These are phyloP conservation scores for Axinella damicornis DNA, from an alignment of 37 sponge, comb jelly and placozoan species.

Conservation along the genomic window DNA sequence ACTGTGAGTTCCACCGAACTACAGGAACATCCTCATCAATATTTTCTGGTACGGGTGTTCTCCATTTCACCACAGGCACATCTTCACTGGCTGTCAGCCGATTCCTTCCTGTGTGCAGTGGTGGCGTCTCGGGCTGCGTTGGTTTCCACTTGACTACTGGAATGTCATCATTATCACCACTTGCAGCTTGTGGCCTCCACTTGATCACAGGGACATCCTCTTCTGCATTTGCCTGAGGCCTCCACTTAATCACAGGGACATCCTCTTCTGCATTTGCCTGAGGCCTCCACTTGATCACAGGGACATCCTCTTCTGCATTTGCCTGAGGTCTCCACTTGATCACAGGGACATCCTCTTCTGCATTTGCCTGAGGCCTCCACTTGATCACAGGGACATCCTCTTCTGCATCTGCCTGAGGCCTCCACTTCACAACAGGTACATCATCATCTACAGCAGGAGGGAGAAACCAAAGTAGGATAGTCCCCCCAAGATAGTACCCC, in stretches of 20 bases:
- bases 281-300: conserved; percentile 21
- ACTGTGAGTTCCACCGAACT: not conserved
- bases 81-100: not conserved
- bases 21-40: not conserved
- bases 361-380: not conserved
- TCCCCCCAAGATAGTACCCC: too few species aligned
- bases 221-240: conserved; percentile 5
- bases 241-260: conserved; percentile 29
- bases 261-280: conserved; percentile 2
- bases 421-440: conserved; percentile 52
- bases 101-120: not conserved
- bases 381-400: conserved; percentile 22
- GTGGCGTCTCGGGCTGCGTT: not conserved
- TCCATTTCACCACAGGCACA: conserved; percentile 29
- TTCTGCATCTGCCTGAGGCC: conserved; percentile 14
- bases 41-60: not conserved
- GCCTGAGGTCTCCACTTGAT: conserved; percentile 19
- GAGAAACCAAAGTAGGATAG: too few species aligned
- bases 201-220: conserved; percentile 11
- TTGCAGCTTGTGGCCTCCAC: not conserved
- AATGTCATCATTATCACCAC: not conserved
- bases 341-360: conserved; percentile 30
- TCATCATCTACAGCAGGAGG: not conserved
- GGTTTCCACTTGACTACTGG: conserved; percentile 42
- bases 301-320: conserved; percentile 16